Evolutionary conservation across 2,888 invertebrate species (phyloP).

Genomic region (Archips crataeganus): DNA sequence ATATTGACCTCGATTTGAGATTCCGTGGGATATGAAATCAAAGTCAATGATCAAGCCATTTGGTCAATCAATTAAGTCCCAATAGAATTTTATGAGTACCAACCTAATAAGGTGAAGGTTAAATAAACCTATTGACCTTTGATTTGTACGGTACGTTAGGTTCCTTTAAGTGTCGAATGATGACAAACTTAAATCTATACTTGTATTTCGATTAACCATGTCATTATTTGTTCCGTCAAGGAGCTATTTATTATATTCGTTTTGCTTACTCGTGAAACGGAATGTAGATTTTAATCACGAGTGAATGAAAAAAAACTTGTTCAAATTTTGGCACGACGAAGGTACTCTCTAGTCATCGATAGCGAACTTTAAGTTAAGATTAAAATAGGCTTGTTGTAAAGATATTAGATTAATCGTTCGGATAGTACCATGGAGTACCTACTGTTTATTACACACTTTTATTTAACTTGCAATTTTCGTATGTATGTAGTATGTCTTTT

Average conservation of each 20-base stretch:
- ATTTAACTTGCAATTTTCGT: no score
- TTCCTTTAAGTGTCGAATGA: slow-evolving; percentile 30
- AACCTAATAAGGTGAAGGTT: slow-evolving; percentile 32
- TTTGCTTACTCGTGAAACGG: neutral
- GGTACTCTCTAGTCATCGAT: neutral
- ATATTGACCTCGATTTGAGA: slow-evolving; percentile 32
- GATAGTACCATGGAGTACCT: no score
- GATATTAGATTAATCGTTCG: neutral
- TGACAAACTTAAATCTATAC: slow-evolving; percentile 24
- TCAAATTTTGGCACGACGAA: neutral
- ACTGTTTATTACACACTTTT: no score
- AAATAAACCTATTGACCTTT: slow-evolving; percentile 36
- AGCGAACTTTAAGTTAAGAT: neutral
- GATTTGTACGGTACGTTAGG: slow-evolving; percentile 18
- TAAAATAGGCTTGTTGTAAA: neutral
- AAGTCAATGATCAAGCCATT: slow-evolving; percentile 26
- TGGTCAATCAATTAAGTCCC: slow-evolving; percentile 17
- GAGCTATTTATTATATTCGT: neutral
- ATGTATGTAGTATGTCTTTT: no score
- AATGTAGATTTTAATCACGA: slow-evolving; percentile 1
- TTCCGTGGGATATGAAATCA: slow-evolving; percentile 25
- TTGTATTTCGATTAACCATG: slow-evolving; percentile 11
- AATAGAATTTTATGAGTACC: slow-evolving; percentile 21
- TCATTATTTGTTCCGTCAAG: slow-evolving; percentile 27
- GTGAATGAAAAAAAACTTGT: neutral